phyloP scores from a whole-genome alignment of 2,113 vertebrate species.

The Trichomycterus rosablanca region DNA sequence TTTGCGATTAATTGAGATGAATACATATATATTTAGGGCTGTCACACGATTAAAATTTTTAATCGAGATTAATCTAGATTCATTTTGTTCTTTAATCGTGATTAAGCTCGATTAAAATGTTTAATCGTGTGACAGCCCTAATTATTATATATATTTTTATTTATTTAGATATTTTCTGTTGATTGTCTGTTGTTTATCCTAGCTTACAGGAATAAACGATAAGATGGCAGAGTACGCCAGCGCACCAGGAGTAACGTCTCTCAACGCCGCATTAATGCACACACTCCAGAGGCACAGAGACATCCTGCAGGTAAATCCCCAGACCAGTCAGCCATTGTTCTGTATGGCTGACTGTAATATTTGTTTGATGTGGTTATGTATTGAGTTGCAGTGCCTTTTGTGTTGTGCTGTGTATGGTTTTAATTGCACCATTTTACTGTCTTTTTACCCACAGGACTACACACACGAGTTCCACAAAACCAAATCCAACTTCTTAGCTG shows the following conservation, averaged over 20 bases:
- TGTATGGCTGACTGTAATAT: background rate
- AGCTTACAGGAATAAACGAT: constrained; percentile 93
- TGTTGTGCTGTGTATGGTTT: background rate
- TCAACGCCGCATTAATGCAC: constrained; percentile 93
- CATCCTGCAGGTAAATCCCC: constrained; percentile 82
- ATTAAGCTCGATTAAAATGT: too few species aligned
- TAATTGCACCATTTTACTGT: too few species aligned
- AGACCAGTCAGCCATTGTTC: background rate
- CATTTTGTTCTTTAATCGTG: too few species aligned
- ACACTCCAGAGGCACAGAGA: constrained; percentile 94
- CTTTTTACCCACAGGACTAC: constrained; percentile 79
- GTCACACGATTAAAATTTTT: too few species aligned
- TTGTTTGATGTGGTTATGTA: background rate
- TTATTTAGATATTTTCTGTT: too few species aligned
- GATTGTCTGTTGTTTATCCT: constrained; percentile 1
- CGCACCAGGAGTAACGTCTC: constrained; percentile 79
- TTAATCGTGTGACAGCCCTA: too few species aligned
- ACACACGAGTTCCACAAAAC: constrained; percentile 98
- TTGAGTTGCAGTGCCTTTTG: background rate
- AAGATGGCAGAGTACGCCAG: constrained; percentile 96
- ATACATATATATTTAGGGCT: too few species aligned
- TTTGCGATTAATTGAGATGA: too few species aligned
- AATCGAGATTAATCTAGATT: too few species aligned
- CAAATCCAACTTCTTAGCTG: constrained; percentile 92
- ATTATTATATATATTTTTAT: too few species aligned